These are phyloP conservation scores for Patiria pectinifera DNA, from an alignment of 53 echinoderm and acorn worm species.

Conservation along the genomic window DNA sequence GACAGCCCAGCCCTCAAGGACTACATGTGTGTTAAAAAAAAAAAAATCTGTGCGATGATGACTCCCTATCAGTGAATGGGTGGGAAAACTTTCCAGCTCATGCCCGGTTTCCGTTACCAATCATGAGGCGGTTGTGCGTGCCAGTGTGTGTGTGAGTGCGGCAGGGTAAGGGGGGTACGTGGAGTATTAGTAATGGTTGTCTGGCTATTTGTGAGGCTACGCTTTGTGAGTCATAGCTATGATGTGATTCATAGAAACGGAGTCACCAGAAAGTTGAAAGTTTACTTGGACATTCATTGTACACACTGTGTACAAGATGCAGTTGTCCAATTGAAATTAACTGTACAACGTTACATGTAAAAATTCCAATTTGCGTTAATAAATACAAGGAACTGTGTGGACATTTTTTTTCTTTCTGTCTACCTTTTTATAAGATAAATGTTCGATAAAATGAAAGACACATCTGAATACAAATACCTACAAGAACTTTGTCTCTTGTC, in stretches of 20 bases:
- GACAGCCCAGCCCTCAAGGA: neutral
- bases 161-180: neutral
- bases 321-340: neutral
- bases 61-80: slow-evolving; percentile 50
- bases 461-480: no score
- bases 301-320: neutral
- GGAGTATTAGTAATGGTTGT: slow-evolving; percentile 39
- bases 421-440: no score
- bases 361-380: no score
- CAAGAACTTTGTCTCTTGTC: no score
- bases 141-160: slow-evolving; percentile 31
- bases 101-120: slow-evolving; percentile 59
- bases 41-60: neutral
- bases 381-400: no score
- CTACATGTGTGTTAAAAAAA: neutral
- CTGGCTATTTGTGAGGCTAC: slow-evolving; percentile 58
- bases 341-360: neutral
- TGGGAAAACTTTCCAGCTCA: slow-evolving; percentile 56
- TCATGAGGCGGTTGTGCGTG: slow-evolving; percentile 44
- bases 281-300: neutral
- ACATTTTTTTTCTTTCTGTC: no score
- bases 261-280: slow-evolving; percentile 18
- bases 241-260: slow-evolving; percentile 55
- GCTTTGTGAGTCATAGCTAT: slow-evolving; percentile 36
- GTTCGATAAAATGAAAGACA: no score